Percentiles rank a stretch among this genome's conserved stretches.
Evolutionary conservation across 1,140 invertebrate species (phyloP).

Genomic region (Dinothrombium tinctorium): DNA sequence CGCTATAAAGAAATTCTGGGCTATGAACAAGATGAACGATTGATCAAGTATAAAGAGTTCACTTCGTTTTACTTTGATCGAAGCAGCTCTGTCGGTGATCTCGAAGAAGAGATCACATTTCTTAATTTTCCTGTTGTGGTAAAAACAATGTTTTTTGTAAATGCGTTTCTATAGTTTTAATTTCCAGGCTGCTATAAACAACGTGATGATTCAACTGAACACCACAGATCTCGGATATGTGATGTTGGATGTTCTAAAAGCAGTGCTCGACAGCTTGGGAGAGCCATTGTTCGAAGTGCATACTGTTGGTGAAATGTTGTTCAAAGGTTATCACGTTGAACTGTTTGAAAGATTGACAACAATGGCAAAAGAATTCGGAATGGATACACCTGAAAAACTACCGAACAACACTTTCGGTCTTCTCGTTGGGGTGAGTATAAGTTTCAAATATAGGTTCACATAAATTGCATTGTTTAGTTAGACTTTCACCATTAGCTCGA

Average conservation of each 20-base stretch:
- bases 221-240: neutral
- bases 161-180: conserved; percentile 5
- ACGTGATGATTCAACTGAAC: conserved; percentile 4
- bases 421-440: neutral
- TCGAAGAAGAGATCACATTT: conserved; percentile 21
- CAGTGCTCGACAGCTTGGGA: conserved; percentile 2
- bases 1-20: conserved; percentile 19
- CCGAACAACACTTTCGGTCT: neutral
- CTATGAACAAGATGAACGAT: conserved; percentile 18
- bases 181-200: conserved; percentile 7
- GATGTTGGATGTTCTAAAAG: conserved; percentile 4
- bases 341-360: conserved; percentile 9
- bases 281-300: conserved; percentile 8
- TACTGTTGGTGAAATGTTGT: conserved; percentile 14
- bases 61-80: too few relatives aligned
- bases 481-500: too few relatives aligned
- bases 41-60: conserved; percentile 19
- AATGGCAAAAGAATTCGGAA: neutral
- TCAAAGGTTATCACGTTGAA: conserved; percentile 16
- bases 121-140: conserved; percentile 21
- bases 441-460: too few relatives aligned
- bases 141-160: conserved; percentile 6
- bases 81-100: conserved; percentile 14
- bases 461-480: too few relatives aligned
- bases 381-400: neutral